Base-by-base conservation (phyloP, 1,140 invertebrate genomes). In the Andrena cerasifolii region DNA sequence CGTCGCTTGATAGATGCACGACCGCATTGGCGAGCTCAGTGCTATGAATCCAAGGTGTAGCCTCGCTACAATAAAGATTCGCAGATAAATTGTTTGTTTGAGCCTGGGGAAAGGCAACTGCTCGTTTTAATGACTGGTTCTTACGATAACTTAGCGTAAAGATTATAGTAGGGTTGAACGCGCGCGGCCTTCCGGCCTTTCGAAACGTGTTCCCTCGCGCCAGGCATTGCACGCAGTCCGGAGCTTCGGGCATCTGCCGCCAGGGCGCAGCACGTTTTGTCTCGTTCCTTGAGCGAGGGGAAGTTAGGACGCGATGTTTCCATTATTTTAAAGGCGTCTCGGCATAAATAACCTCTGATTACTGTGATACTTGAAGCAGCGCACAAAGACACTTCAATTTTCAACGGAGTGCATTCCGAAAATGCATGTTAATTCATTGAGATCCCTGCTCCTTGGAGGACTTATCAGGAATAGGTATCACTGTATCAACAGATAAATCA, bases 141-240 rank as follows among this genome's bases (percentile, higher is more conserved):
- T 74, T 83, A 73, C 49, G 62, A 79, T 73, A 79, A 79, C 63
- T 75, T 51, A 79, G 53, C 76, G 70, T 76, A 77, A 84, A 84
- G 71, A 84, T 84, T 67, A 80, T 71, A 56, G 78, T 58, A 74
- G 77, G 66, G 65, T 79, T 83, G 77, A 83, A 79, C 51, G 81
- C 71, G 61, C 77, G 61, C 82, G 65, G 76, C 72, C 62, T 83
- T 84, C 77, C 82, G 78, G 77, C 72, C 72, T 84, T 84, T 84
- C 81, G 74, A 84, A 80, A 84, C 58, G 71, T 70, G 71, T 80
- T 84, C 71, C 68, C 82, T 83, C 78, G 76, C 82, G 71, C 71
- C 76, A 83, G 67, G 36, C 77, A 71, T 71, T 67, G 78, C 61
- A 62, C 67, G 81, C 61, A 65, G 47, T 43, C 53, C 77, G 8